Conservation (phyloP, 2,797 vertebrate genomes). For the Lerista edwardsae region DNA sequence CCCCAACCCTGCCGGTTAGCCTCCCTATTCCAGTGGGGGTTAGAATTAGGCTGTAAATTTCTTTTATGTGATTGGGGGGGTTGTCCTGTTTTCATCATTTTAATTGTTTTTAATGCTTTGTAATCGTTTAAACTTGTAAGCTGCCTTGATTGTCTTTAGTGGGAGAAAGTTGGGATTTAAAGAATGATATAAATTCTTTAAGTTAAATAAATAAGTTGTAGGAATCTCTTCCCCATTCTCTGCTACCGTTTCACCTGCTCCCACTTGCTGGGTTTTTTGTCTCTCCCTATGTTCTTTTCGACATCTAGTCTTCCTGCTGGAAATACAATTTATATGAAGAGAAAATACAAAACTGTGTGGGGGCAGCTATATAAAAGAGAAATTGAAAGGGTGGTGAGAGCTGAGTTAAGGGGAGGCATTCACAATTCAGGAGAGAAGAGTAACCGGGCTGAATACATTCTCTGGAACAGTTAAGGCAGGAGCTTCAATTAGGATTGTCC, state of each 20-base stretch:
- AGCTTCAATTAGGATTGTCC: conserved; percentile 4
- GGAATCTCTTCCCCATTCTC: not conserved
- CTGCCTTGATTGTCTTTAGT: too few relatives aligned
- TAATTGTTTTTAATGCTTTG: too few relatives aligned
- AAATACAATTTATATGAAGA: not conserved
- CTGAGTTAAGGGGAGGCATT: not conserved
- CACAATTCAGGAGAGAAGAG: not conserved
- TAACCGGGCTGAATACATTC: not conserved
- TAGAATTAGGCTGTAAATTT: too few relatives aligned
- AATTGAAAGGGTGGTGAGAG: not conserved
- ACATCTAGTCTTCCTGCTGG: not conserved
- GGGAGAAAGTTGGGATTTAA: too few relatives aligned
- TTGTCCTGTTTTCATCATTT: too few relatives aligned
- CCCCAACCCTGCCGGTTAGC: too few relatives aligned
- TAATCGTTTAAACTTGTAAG: too few relatives aligned
- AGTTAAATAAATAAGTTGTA: too few relatives aligned
- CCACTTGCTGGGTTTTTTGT: not conserved
- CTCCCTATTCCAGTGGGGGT: too few relatives aligned
- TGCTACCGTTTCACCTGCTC: too few relatives aligned
- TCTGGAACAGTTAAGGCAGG: not conserved
- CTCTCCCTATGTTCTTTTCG: not conserved
- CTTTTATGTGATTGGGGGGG: too few relatives aligned
- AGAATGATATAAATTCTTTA: too few relatives aligned
- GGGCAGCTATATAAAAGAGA: not conserved
- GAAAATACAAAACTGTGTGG: not conserved